These are phyloP conservation scores for Epizoanthus stellaris DNA, from an alignment of 92 coral and sea anemone genomes.

Conservation along the genomic window DNA sequence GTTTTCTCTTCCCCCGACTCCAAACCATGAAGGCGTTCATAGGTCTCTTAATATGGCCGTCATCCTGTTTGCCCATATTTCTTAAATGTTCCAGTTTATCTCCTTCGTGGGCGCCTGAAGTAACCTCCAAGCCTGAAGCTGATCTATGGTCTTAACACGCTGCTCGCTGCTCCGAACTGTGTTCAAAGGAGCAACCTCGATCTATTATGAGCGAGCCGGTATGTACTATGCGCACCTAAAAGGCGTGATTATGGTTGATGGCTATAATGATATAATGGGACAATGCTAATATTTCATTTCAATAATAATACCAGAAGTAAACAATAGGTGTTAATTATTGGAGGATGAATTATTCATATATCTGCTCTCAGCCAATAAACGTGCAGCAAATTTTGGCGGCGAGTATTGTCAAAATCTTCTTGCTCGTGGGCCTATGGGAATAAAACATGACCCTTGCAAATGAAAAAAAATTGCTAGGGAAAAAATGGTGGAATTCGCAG, in stretches of 20 bases:
- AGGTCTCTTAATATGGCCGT: constrained; percentile 98
- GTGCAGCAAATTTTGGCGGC: constrained; percentile 75
- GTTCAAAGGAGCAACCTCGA: constrained; percentile 97
- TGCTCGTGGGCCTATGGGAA: constrained; percentile 70
- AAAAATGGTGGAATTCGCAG: constrained; percentile 33
- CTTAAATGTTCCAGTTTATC: constrained; percentile 12
- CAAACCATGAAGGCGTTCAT: constrained; percentile 99
- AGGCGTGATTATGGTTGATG: constrained; percentile 99
- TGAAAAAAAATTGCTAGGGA: constrained; percentile 22
- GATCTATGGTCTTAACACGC: constrained; percentile 48
- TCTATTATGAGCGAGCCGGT: constrained; percentile 80
- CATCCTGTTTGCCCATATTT: constrained; percentile 96
- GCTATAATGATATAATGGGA: constrained; percentile 99
- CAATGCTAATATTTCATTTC: constrained; percentile 99
- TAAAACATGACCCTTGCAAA: constrained; percentile 38
- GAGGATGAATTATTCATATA: constrained; percentile 94
- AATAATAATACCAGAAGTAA: constrained; percentile 98
- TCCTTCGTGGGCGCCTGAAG: constrained; percentile 24
- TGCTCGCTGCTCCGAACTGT: constrained; percentile 46
- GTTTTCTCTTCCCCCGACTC: constrained; percentile 99
- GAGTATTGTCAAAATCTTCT: constrained; percentile 66
- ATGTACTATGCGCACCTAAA: constrained; percentile 76
- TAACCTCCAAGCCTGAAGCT: constrained; percentile 13
- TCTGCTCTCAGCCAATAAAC: constrained; percentile 84
- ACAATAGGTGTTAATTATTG: constrained; percentile 99